Base-by-base conservation (phyloP, 2,113 vertebrate species). In the Willisornis vidua region DNA sequence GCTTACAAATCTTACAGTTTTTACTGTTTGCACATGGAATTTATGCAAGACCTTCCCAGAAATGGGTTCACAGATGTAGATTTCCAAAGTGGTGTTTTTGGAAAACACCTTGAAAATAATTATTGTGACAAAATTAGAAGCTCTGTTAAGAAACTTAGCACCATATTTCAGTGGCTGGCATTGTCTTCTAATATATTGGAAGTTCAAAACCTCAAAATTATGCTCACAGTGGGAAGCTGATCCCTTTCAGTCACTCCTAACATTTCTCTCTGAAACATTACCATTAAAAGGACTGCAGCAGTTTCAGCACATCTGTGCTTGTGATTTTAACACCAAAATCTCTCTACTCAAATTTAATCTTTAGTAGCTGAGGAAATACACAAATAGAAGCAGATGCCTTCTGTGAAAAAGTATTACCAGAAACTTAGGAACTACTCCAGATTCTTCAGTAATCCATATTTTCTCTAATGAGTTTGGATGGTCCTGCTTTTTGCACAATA, bases 31-130 rank as follows among this genome's bases (percentile, higher is more conserved):
- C 45, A 51, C n/a, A 37, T 88, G 72, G 92, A 94, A 92, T 71
- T 41, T 91, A 70, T 84, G 63, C 41, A 90, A 88, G 13, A 48
- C 12, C 7, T 93, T 96, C 82, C 85, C 65, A 94, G 93, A 96
- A 96, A 84, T 3, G 4, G 1, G 4, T 81, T 93, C 39, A 48
- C 5, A 74, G 35, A 41, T 43, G 54, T 24, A 66, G 45, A 67
- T 78, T 86, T 31, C 31, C 4, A 11, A 80, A 55, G 11, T 31
- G 5, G 6, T 3, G 3, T 25, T 45, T 88, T 86, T 85, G 85
- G 72, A 92, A 83, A 90, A 71, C 26, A 94, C 76, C 59, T 95
- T 72, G 45, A 92, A 95, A 78, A 81, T 82, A 85, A 87, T 93
- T 77, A 59, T 48, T 72, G 19, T 59, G 52, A 90, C 76, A 86